Evolutionary conservation across 2,113 vertebrate species (phyloP).

Genomic region (Passer domesticus): DNA sequence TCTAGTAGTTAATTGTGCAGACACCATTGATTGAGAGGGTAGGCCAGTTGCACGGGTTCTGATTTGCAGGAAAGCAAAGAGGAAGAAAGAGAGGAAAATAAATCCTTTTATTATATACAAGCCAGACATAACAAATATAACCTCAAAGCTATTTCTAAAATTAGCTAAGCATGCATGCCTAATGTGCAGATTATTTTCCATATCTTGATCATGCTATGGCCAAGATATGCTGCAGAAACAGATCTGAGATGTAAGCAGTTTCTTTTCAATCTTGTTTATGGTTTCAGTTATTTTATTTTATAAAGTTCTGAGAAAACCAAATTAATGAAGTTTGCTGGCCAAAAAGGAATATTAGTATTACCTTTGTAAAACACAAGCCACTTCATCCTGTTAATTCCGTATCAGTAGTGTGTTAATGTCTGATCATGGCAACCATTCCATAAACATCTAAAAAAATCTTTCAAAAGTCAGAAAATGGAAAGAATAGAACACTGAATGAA

Average conservation of each 20-base stretch:
- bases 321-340: not conserved
- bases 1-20: slow-evolving; percentile 37
- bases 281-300: slow-evolving; percentile 8
- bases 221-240: not conserved
- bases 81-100: slow-evolving; percentile 22
- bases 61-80: slow-evolving; percentile 4
- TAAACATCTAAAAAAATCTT: not conserved
- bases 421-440: not conserved
- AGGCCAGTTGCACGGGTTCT: not conserved
- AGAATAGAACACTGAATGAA: not conserved
- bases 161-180: not conserved
- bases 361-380: not conserved
- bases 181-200: slow-evolving; percentile 1
- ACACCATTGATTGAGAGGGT: slow-evolving; percentile 11
- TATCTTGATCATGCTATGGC: not conserved
- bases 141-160: slow-evolving; percentile 34
- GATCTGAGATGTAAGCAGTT: slow-evolving; percentile 2
- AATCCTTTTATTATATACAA: slow-evolving; percentile 38
- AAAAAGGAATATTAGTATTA: not conserved
- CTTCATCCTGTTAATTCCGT: not conserved
- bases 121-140: slow-evolving; percentile 44
- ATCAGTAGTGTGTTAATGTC: not conserved
- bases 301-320: not conserved
- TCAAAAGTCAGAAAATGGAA: not conserved
- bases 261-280: slow-evolving; percentile 5